Evolutionary conservation across 2,113 vertebrate species (phyloP), one percentile per base, ranked within the genome.

Genomic region (Plecotus auritus): DNA sequence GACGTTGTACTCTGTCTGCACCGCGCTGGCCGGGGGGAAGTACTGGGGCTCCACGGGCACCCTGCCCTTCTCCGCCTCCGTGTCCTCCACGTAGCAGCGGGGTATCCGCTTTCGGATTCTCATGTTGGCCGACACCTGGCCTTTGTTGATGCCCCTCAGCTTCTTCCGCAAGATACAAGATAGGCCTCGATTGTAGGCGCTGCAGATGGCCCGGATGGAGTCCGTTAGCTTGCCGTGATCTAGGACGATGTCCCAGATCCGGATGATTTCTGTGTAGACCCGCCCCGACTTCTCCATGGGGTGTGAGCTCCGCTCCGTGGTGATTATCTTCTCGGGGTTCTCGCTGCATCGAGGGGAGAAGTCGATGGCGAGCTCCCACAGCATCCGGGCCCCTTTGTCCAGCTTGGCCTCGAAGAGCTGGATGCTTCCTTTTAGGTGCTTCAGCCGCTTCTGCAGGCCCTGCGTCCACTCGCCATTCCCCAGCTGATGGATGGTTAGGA

Each of bases 281-380:
- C 95, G 97, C 28, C 98, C 98, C 0, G 98, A 98, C 80, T 98
- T 98, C 94, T 96, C 97, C 0, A 37, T 1, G 56, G 10, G 2
- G 20, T 95, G 76, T 7, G 54, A n/a, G 8, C 85, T 90, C 81
- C 90, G 93, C 49, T 98, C 98, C 0, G 95, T 90, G 70, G 98
- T 96, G 66, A 98, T 98, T 45, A 98, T 98, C 93, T 98, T 98
- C 93, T 99, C 98, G 0, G 98, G 98, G 20, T 97, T 98, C 95
- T 99, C 98, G 0, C 98, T 99, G 96, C 98, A 99, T 70, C 98
- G 98, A 72, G 99, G 99, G 83, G 99, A 99, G 96, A 99, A 99
- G 94, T 99, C 99, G 11, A 99, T 98, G 0, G 99, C 98, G 3
- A 99, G 97, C 56, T 99, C 99, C 99, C 99, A 99, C 0, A 99